Base-by-base conservation (phyloP, 2,797 vertebrate species). In the Sphaeramia orbicularis region DNA sequence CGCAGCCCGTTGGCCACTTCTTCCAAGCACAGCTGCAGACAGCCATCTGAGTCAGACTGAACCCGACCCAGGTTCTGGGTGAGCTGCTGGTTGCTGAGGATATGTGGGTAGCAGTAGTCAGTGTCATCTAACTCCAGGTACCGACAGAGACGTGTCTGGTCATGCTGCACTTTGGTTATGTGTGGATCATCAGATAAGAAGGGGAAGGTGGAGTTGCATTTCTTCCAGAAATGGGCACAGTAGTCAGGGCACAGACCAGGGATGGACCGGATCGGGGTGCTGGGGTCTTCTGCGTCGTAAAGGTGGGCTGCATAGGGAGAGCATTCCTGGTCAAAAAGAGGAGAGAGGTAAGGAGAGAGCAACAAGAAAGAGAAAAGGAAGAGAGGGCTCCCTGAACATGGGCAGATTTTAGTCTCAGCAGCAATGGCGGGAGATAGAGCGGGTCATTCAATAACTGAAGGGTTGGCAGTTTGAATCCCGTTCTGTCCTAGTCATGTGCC, bases 221-320 rank as follows among this genome's bases (percentile, higher is more conserved):
- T 93, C 4, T 49, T 90, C 95, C 95, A 96, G 75, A 96, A 84
- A 42, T 90, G 89, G 13, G 55, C 52, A 65, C 98, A 99, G 85
- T 97, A 98, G 81, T 97, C 96, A 0, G 92, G 93, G 53, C 97
- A 99, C 1, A 99, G 97, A 0, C 97, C 98, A 0, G 97, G 96
- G 64, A 99, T 89, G 0, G 94, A 94, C 43, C 96, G 89, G 57
- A 95, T 56, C 0, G 96, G 95, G 0, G 96, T 99, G 85, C 89
- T 93, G 0, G 95, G 93, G 76, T 98, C 96, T 71, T 99, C 98
- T 0, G 97, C 95, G 0, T 99, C 98, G 0, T 94, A 99, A 38
- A 99, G 93, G 87, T 99, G 98, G 74, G 98, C 98, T 0, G 97
- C 96, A 5, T 95, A 98, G 0, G 98, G 97, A 9, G 98, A 99